These are phyloP conservation scores for Dendrolimus houi DNA, from an alignment of 2,888 invertebrate genomes.

Conservation along the genomic window DNA sequence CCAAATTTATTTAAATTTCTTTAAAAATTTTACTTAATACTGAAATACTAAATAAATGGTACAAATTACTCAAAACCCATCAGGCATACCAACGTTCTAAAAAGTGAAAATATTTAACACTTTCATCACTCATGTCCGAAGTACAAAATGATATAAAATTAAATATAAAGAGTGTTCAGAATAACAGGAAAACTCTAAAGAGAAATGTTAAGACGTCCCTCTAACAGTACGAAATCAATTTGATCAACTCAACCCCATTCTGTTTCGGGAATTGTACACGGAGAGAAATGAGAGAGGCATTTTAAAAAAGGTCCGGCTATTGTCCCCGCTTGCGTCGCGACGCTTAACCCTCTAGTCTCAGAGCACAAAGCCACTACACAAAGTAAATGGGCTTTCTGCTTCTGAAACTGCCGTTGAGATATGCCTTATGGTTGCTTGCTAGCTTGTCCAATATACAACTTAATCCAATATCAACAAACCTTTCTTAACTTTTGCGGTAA, in stretches of 20 bases:
- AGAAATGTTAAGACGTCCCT: slow-evolving; percentile 15
- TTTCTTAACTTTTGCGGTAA: neutral
- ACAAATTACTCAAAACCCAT: too few relatives aligned
- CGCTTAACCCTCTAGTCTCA: slow-evolving; percentile 58
- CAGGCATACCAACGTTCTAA: too few relatives aligned
- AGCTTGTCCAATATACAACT: neutral
- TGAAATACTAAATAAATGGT: too few relatives aligned
- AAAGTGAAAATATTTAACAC: too few relatives aligned
- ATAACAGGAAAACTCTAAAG: neutral
- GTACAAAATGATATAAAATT: too few relatives aligned
- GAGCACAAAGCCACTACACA: slow-evolving; percentile 61
- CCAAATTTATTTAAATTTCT: too few relatives aligned
- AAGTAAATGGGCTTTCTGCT: slow-evolving; percentile 62
- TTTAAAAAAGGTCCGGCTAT: slow-evolving; percentile 55
- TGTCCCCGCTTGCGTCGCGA: slow-evolving; percentile 43
- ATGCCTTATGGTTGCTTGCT: slow-evolving; percentile 37
- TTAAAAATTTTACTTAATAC: too few relatives aligned
- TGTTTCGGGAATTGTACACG: slow-evolving; percentile 38
- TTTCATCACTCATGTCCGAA: too few relatives aligned
- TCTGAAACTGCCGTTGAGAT: slow-evolving; percentile 49
- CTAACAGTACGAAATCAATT: slow-evolving; percentile 28
- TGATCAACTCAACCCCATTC: slow-evolving; percentile 37
- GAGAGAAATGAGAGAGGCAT: slow-evolving; percentile 38
- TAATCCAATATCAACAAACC: neutral
- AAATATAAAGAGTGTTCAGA: neutral